Base-by-base conservation (phyloP, 1,140 invertebrate species). In the Patella vulgata region DNA sequence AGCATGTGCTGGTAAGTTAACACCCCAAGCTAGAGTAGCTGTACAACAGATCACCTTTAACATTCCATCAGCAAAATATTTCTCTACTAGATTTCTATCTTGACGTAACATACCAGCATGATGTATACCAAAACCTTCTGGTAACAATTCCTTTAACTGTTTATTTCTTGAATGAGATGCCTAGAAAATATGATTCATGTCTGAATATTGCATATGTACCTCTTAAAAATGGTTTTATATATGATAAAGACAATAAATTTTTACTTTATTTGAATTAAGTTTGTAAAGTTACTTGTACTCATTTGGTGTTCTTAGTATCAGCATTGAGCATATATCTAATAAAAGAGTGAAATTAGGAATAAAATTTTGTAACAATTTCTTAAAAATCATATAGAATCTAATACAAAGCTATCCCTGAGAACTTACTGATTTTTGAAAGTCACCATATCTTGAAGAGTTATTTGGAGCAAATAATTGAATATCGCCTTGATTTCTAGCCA, bases 1-100 rank as follows among this genome's bases (percentile, higher is more conserved):
- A 56, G 94, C 95, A 85, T 98, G 96, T 0, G 97, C 97, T 0
- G 97, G 97, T 66, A 99, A 86, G 87, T 99, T 99, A 0, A 99
- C 97, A 71, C 98, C 98, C 98, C 98, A 99, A 27, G 98, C 98
- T 11, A 99, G 86, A 0, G 98, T 99, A 0, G 97, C 93, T 0
- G 98, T 99, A 84, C 97, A 99, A 11, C 97, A 93, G 0, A 99
- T 85, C 4, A 98, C 95, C 79, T 94, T 95, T 40, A 99, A 92
- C 56, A 91, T 86, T 1, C 97, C 97, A 57, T 93, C 91, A 0
- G 89, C 83, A 65, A 86, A 86, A 42, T 81, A 77, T 56, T 74
- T 74, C 75, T 85, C 81, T n/a, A 82, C 82, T 36, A 82, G 50
- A 66, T 86, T 91, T 85, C 93, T 88, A 81, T 98, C 95, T 61